phyloP scores from a whole-genome alignment of 2,888 invertebrate species.

The Palloptera scutellata region DNA sequence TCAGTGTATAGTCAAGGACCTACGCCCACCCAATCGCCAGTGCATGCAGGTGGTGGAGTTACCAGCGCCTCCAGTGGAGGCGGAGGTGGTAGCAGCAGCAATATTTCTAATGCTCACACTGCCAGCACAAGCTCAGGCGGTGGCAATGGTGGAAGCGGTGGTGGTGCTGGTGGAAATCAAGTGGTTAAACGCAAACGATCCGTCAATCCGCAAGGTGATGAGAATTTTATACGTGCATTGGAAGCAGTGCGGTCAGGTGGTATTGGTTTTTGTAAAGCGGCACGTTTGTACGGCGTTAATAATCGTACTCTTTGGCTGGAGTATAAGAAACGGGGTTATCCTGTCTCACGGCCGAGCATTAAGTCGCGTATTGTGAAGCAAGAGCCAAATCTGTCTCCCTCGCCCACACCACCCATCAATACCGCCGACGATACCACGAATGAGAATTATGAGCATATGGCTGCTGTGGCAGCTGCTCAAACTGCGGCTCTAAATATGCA shows the following conservation, averaged over 20 bases:
- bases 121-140: constrained; percentile 37
- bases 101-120: constrained; percentile 34
- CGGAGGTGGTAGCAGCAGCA: constrained; percentile 49
- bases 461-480: constrained; percentile 56
- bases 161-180: constrained; percentile 44
- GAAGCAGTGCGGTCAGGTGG: constrained; percentile 85
- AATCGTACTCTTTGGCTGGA: constrained; percentile 86
- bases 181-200: constrained; percentile 74
- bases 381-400: constrained; percentile 69
- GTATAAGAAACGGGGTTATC: constrained; percentile 85
- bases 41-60: constrained; percentile 54
- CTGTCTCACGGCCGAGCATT: constrained; percentile 80
- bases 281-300: constrained; percentile 83
- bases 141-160: constrained; percentile 40
- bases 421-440: constrained; percentile 63
- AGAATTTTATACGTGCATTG: constrained; percentile 81
- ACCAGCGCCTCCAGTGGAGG: constrained; percentile 58
- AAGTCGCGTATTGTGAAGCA: constrained; percentile 78
- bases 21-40: constrained; percentile 64
- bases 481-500: constrained; percentile 64
- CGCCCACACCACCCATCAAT: constrained; percentile 62
- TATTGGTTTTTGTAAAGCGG: constrained; percentile 87
- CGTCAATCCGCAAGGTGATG: constrained; percentile 82
- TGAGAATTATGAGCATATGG: constrained; percentile 62
- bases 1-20: constrained; percentile 66